Percentiles rank a stretch among this genome's conserved stretches.
These are phyloP conservation scores for Colletes collaris DNA, from an alignment of 2,888 invertebrate genomes.

Conservation along the genomic window DNA sequence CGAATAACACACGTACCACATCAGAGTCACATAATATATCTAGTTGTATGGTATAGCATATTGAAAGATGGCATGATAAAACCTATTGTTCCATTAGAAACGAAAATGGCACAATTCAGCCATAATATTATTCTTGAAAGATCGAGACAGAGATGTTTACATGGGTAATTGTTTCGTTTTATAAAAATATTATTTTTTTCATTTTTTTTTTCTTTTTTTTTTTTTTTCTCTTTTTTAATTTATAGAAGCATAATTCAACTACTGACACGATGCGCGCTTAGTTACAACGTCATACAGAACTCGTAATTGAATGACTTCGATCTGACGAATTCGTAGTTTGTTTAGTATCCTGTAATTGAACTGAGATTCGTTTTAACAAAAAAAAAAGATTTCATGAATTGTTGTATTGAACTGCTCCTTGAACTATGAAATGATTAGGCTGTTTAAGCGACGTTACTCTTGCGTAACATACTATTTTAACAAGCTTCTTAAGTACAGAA, in stretches of 20 bases:
- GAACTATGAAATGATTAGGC: slow-evolving; percentile 71
- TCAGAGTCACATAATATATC: slow-evolving; percentile 71
- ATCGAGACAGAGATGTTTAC: slow-evolving; percentile 39
- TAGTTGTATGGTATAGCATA: slow-evolving; percentile 68
- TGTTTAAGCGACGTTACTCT: slow-evolving; percentile 50
- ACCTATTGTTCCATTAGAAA: slow-evolving; percentile 62
- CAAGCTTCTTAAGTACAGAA: slow-evolving; percentile 56
- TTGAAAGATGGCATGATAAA: slow-evolving; percentile 65
- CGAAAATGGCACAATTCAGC: slow-evolving; percentile 56
- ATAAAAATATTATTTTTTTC: slow-evolving; percentile 24
- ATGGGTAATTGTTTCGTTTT: slow-evolving; percentile 49
- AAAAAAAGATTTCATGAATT: slow-evolving; percentile 38
- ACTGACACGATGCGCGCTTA: slow-evolving; percentile 45
- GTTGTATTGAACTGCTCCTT: slow-evolving; percentile 66
- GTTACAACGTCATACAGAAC: slow-evolving; percentile 67
- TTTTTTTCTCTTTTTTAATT: slow-evolving; percentile 17
- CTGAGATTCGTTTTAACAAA: slow-evolving; percentile 43
- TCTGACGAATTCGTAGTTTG: slow-evolving; percentile 39
- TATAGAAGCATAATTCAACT: slow-evolving; percentile 50
- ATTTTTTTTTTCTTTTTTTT: slow-evolving; percentile 18
- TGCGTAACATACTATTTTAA: slow-evolving; percentile 49
- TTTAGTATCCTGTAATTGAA: slow-evolving; percentile 23
- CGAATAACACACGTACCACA: slow-evolving; percentile 73
- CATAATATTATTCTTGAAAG: slow-evolving; percentile 52
- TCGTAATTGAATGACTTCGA: slow-evolving; percentile 61